Percentiles rank a stretch among this genome's conserved stretches.
Conservation (phyloP, 1,140 invertebrate genomes). For the Stenopsyche tienmushanensis region DNA sequence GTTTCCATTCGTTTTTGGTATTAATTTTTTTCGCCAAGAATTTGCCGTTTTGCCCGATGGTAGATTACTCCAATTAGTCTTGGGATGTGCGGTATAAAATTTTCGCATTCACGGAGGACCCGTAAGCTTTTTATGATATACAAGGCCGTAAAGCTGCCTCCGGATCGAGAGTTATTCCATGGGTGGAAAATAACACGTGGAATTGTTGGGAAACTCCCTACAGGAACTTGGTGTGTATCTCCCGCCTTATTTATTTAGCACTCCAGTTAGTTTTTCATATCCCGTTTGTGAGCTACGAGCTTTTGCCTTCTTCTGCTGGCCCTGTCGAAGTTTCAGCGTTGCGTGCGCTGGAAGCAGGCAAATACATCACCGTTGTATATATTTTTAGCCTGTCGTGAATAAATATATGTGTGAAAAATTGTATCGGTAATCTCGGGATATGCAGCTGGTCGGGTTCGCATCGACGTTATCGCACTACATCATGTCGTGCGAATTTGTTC, state of each 20-base stretch:
- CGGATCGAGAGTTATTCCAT: background rate
- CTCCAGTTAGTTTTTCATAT: constrained; percentile 1
- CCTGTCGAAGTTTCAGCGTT: constrained; percentile 1
- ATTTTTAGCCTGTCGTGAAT: background rate
- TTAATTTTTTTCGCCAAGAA: too few relatives aligned
- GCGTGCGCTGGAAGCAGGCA: background rate
- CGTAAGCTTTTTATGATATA: constrained; percentile 20
- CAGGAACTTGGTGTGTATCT: background rate
- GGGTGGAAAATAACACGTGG: background rate
- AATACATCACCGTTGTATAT: background rate
- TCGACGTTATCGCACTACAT: too few relatives aligned
- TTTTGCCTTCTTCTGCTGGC: background rate
- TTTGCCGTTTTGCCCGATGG: too few relatives aligned
- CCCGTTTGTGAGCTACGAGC: too few relatives aligned
- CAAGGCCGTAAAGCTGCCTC: constrained; percentile 16
- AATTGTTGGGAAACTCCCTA: background rate
- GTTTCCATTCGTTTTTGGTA: too few relatives aligned
- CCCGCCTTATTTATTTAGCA: background rate
- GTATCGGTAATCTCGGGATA: background rate
- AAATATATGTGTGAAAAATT: background rate
- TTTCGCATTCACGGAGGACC: too few relatives aligned
- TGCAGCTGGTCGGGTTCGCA: background rate
- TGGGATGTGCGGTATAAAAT: too few relatives aligned
- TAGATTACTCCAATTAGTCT: too few relatives aligned
- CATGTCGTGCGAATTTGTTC: background rate